Conservation (phyloP, 92 coral and sea anemone genomes). For the Zoanthus sansibaricus region DNA sequence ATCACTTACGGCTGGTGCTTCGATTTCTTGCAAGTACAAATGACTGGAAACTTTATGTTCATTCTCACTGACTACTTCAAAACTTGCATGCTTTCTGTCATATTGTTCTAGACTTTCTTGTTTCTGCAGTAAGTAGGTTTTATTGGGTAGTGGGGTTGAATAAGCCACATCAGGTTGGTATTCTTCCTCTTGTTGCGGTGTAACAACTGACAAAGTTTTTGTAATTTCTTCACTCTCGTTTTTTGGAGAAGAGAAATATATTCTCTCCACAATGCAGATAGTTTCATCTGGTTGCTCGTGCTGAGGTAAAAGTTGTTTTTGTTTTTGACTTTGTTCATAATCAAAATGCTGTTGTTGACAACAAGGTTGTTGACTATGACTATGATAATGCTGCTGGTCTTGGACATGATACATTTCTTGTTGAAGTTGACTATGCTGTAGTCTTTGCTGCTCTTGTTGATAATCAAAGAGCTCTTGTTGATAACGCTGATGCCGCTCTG, state of each 20-base stretch:
- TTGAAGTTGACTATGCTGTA: background rate
- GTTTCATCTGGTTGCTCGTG: background rate
- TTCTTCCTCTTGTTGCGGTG: background rate
- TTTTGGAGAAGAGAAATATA: conserved; percentile 13
- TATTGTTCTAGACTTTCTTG: background rate
- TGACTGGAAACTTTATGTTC: background rate
- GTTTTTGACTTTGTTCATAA: conserved; percentile 9
- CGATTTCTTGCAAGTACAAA: background rate
- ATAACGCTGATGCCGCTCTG: background rate
- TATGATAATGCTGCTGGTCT: background rate
- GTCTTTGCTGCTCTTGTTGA: background rate
- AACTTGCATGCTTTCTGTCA: background rate
- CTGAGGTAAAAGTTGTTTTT: background rate
- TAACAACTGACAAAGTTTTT: background rate
- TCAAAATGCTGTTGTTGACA: background rate
- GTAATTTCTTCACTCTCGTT: background rate
- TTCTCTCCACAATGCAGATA: conserved; percentile 46
- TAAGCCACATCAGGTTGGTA: background rate
- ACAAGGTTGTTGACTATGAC: background rate
- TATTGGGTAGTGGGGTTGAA: background rate
- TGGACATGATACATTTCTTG: background rate
- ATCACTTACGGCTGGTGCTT: background rate
- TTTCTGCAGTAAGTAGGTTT: background rate
- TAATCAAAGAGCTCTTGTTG: background rate
- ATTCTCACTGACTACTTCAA: background rate